These are phyloP conservation scores for Platanista minor DNA, from an alignment of 2,113 vertebrate genomes.

Conservation along the genomic window DNA sequence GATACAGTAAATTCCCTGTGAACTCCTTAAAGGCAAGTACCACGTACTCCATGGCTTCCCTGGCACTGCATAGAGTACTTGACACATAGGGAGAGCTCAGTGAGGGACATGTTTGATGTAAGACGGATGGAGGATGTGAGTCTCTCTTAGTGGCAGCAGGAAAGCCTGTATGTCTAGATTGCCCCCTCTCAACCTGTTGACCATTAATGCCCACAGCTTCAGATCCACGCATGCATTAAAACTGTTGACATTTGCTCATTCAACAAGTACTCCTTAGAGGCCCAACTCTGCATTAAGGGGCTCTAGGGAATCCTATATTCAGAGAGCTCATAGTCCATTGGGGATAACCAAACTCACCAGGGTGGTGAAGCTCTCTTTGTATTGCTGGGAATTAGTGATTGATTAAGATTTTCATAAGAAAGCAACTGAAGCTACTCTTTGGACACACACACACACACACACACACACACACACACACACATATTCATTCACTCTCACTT, in stretches of 20 bases:
- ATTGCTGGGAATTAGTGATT: neutral
- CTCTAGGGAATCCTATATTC: neutral
- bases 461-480: neutral
- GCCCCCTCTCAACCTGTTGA: neutral
- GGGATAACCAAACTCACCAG: neutral
- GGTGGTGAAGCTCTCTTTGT: neutral
- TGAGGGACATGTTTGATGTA: neutral
- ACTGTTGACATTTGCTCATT: neutral
- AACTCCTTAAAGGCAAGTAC: neutral
- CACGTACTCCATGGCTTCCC: neutral
- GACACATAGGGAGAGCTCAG: neutral
- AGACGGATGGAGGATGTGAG: neutral
- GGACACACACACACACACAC: neutral
- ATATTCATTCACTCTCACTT: neutral
- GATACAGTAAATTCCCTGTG: neutral
- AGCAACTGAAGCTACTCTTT: neutral
- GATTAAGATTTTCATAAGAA: neutral
- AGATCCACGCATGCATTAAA: neutral
- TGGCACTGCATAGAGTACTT: neutral
- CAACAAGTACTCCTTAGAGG: neutral
- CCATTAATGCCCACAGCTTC: neutral
- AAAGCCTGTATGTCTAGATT: neutral
- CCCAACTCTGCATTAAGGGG: neutral
- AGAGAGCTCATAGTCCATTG: neutral
- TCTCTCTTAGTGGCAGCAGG: neutral